Evolutionary conservation across 2,797 vertebrate species (phyloP).

Genomic region (Microctenopoma lineatum): DNA sequence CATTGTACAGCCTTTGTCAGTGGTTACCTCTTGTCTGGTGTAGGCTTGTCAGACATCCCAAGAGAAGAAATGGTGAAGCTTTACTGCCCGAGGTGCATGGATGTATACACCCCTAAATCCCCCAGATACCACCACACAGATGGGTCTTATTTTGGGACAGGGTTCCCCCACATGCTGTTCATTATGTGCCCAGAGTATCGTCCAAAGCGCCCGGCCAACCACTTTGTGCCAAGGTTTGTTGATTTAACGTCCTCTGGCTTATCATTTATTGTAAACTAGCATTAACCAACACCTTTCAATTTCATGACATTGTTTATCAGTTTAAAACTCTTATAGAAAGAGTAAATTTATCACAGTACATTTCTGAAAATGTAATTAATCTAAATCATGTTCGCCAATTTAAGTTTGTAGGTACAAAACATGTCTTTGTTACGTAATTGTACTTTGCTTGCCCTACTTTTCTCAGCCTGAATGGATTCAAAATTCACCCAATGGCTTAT

Average conservation of each 20-base stretch:
- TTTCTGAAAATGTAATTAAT: neutral
- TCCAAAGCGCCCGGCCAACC: constrained; percentile 94
- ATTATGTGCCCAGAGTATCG: constrained; percentile 97
- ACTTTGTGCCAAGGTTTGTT: constrained; percentile 93
- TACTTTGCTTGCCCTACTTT: neutral
- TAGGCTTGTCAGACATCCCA: constrained; percentile 93
- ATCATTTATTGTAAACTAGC: neutral
- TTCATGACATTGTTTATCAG: neutral
- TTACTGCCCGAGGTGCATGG: constrained; percentile 97
- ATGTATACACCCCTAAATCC: constrained; percentile 95
- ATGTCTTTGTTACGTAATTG: neutral
- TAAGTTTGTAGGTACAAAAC: too few species aligned
- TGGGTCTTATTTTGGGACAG: constrained; percentile 94
- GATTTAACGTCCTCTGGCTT: neutral
- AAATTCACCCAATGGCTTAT: constrained; percentile 97
- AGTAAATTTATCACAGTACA: neutral
- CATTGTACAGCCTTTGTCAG: neutral
- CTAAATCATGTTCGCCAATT: neutral
- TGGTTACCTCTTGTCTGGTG: neutral
- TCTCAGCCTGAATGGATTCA: constrained; percentile 93
- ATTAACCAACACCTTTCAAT: neutral
- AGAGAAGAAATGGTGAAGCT: constrained; percentile 97
- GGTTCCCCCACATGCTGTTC: constrained; percentile 96
- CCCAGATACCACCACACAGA: constrained; percentile 95
- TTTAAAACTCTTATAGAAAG: neutral